Evolutionary conservation across 2,888 invertebrate species (phyloP), one percentile per base, ranked within the genome.

Genomic region (Drosophila prostipennis): DNA sequence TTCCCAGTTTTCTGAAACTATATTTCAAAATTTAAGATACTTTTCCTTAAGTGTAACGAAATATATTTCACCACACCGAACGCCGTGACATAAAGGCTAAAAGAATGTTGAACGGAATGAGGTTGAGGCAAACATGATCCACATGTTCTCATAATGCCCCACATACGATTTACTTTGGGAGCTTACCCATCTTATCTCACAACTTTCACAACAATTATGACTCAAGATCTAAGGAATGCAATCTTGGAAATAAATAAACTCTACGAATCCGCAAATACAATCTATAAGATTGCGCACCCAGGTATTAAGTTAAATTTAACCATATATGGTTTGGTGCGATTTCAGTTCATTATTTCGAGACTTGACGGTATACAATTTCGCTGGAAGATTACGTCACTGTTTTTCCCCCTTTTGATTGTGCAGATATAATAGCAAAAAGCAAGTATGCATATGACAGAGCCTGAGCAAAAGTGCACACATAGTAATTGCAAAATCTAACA

Each of bases 401-500:
- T 48, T 2, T 52, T 26, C 46, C 23, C 37, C 23, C 46, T 57
- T 57, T 57, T 32, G 57, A 61, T 61, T 64, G 48, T 46, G 14
- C 55, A 56, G 60, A 60, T 46, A 39, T 26, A 39, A n/a, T n/a
- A 29, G 32, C 16, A 8, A 16, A 29, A 39, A 53, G 26, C 19
- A 60, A 37, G 23, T 60, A 49, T 60, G 51, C 51, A 52, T 51
- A 52, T 39, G 63, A 45, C 46, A 63, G 52, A 42, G 39, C 23
- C 52, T 14, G 60, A 37, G 68, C 32, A 56, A 68, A 60, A 43
- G 55, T 46, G 54, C 59, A 56, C 34, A 34, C 23, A 79, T 29
- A 54, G 77, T 79, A 79, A 81, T 81, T 81, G 82, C 79, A 69
- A 81, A 70, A 74, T 69, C 53, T 42, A 73, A 76, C 69, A 76